Conservation (phyloP, 2,113 vertebrate species). For the Heliornis fulica region DNA sequence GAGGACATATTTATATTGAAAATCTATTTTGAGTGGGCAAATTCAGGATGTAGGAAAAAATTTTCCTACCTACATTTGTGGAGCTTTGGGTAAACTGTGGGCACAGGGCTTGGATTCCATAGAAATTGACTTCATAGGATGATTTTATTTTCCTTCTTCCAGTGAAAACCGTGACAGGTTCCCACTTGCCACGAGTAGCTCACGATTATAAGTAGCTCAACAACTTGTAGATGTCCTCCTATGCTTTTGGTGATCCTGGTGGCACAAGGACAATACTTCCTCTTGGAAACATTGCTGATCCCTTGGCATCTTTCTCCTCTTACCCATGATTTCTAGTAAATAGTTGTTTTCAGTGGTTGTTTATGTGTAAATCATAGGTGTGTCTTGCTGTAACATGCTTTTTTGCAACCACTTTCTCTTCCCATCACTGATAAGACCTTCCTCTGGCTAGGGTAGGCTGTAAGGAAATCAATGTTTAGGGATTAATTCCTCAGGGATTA, state of each 20-base stretch:
- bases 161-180: not conserved
- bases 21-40: conserved; percentile 20
- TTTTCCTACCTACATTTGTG: not conserved
- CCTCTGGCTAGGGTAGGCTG: not conserved
- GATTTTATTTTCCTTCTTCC: not conserved
- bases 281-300: not conserved
- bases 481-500: not conserved
- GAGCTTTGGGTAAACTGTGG: not conserved
- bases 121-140: fast-evolving
- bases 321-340: not conserved
- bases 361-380: not conserved
- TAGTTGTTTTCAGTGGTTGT: no score
- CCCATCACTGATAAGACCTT: not conserved
- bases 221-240: not conserved
- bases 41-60: conserved; percentile 8
- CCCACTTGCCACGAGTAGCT: not conserved
- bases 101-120: not conserved
- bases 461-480: not conserved
- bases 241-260: not conserved
- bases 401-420: not conserved
- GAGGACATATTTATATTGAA: conserved; percentile 39
- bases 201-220: not conserved
- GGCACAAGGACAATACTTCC: not conserved
- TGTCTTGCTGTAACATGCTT: conserved; percentile 3
- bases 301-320: not conserved